A percentile compares a stretch with the other conserved stretches of the same genome.
These are phyloP conservation scores for Pseudomyrmex dendroicus DNA, from an alignment of 1,140 invertebrate genomes.

Conservation along the genomic window DNA sequence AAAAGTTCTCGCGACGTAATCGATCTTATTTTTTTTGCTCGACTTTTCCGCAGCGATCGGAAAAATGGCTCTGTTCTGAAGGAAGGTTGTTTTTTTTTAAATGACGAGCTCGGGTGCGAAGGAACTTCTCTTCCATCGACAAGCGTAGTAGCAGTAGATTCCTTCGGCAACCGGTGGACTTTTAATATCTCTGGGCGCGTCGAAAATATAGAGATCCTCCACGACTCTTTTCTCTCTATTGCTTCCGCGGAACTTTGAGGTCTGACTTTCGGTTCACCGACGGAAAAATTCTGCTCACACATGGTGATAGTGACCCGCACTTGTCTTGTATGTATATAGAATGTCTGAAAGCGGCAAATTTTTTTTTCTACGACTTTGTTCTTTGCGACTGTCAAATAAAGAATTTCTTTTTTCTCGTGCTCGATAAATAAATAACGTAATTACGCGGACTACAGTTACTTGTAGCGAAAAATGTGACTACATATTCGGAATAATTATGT, in stretches of 20 bases:
- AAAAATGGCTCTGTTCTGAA: not conserved
- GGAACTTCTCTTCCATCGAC: conserved; percentile 31
- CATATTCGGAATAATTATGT: conserved; percentile 20
- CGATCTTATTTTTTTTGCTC: too few species aligned
- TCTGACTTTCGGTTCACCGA: conserved; percentile 5
- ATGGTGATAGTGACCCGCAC: conserved; percentile 11
- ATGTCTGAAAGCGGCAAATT: not conserved
- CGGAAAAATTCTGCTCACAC: conserved; percentile 29
- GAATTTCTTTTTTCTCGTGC: not conserved
- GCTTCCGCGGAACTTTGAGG: conserved; percentile 33
- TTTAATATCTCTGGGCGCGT: conserved; percentile 47
- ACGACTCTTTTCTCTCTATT: conserved; percentile 1
- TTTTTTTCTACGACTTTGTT: not conserved
- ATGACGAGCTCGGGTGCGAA: not conserved
- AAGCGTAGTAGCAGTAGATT: conserved; percentile 19
- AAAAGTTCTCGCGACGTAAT: too few species aligned
- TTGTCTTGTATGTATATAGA: not conserved
- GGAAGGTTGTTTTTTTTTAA: not conserved
- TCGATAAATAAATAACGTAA: too few species aligned
- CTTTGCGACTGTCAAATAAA: not conserved
- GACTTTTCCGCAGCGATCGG: not conserved
- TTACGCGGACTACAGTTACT: too few species aligned
- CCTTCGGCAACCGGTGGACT: conserved; percentile 12
- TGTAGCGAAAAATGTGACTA: not conserved
- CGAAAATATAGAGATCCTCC: conserved; percentile 50